These are phyloP conservation scores for Phalacrocorax brasilianus DNA, from an alignment of 2,113 vertebrate species.

Conservation along the genomic window DNA sequence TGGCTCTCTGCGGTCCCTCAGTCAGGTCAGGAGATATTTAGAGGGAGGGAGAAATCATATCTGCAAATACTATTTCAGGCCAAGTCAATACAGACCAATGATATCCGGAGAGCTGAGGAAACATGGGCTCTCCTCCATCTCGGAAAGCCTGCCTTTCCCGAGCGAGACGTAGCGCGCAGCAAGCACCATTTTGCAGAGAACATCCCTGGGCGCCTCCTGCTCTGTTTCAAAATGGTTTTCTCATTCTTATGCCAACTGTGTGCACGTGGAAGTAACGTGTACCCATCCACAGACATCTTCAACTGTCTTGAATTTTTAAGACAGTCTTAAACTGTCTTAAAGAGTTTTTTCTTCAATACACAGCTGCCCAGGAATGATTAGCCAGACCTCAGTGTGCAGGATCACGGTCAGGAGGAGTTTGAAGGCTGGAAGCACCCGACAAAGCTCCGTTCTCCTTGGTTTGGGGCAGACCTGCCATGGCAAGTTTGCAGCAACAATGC, in stretches of 20 bases:
- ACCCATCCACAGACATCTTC: background rate
- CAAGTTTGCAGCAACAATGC: background rate
- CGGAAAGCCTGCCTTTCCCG: background rate
- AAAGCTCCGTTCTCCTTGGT: background rate
- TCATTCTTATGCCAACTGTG: background rate
- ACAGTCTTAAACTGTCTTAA: background rate
- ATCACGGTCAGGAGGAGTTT: background rate
- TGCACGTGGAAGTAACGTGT: background rate
- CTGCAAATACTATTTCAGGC: background rate
- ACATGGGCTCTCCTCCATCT: background rate
- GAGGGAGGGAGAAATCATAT: background rate
- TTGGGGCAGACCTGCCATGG: background rate
- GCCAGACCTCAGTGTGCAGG: background rate
- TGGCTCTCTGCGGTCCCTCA: background rate
- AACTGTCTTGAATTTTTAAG: background rate
- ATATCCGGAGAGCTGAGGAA: background rate
- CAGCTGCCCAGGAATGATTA: background rate
- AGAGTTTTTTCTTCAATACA: background rate
- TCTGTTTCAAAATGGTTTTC: background rate
- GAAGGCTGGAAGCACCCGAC: background rate
- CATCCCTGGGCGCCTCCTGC: background rate
- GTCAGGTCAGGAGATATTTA: background rate
- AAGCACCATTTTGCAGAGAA: fast-evolving
- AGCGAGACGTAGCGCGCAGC: background rate
- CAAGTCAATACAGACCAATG: background rate